Percentiles rank a stretch among this genome's conserved stretches.
Evolutionary conservation across 2,888 invertebrate species (phyloP).

Genomic region (Idaea dimidiata): DNA sequence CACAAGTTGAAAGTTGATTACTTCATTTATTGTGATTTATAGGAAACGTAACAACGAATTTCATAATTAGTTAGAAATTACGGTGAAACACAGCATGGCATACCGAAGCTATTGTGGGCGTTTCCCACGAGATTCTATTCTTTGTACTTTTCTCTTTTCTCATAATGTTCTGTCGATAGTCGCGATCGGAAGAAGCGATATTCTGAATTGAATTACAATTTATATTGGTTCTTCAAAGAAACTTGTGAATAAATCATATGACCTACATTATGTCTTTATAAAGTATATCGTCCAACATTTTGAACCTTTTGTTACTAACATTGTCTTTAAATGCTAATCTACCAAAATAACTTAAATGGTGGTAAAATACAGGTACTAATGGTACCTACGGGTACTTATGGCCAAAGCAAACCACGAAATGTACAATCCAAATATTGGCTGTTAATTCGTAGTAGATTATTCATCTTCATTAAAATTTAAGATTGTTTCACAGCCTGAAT

Average conservation of each 20-base stretch:
- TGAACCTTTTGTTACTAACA: neutral
- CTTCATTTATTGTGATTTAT: slow-evolving; percentile 16
- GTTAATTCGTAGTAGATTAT: no score
- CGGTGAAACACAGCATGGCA: slow-evolving; percentile 68
- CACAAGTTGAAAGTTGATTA: slow-evolving; percentile 5
- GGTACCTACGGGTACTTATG: no score
- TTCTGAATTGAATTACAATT: slow-evolving; percentile 49
- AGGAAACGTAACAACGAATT: slow-evolving; percentile 33
- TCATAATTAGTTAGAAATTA: slow-evolving; percentile 71
- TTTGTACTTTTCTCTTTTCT: slow-evolving; percentile 78
- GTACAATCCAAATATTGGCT: no score
- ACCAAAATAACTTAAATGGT: slow-evolving; percentile 8
- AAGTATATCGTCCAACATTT: slow-evolving; percentile 9
- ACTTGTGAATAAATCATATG: slow-evolving; percentile 15
- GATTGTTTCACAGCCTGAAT: no score
- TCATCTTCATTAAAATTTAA: no score
- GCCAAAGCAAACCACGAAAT: no score
- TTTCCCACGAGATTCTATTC: slow-evolving; percentile 72
- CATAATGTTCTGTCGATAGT: slow-evolving; percentile 61
- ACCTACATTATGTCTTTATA: slow-evolving; percentile 12
- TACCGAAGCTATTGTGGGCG: slow-evolving; percentile 61
- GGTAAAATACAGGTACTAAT: no score
- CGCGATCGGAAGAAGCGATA: slow-evolving; percentile 59
- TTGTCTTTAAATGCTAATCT: neutral
- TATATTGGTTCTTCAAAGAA: slow-evolving; percentile 37